A percentile compares a stretch with the other conserved stretches of the same genome.
Conservation (phyloP, 2,113 vertebrate species). For the Stegostoma tigrinum region DNA sequence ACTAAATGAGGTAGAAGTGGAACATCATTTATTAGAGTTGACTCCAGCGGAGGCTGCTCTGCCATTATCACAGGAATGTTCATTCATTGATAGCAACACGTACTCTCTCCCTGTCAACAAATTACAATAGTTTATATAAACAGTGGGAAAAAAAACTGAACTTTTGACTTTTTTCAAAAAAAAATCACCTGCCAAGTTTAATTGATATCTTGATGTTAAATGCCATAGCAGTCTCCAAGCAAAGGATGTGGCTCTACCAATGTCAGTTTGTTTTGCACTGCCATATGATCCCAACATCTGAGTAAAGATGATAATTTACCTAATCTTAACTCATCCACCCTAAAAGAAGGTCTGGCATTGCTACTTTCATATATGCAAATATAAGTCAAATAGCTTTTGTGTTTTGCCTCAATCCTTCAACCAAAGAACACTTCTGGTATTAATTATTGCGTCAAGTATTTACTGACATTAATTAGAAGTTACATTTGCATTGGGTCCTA, state of each 20-base stretch:
- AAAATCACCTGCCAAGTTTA: background rate
- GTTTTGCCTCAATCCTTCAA: background rate
- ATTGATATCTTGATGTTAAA: background rate
- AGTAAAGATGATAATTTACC: background rate
- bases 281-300: background rate
- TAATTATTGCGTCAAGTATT: background rate
- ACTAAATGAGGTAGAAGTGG: slow-evolving; percentile 62
- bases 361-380: background rate
- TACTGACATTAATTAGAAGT: background rate
- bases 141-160: background rate
- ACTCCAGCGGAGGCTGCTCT: slow-evolving; percentile 62
- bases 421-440: background rate
- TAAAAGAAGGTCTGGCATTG: background rate
- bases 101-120: background rate
- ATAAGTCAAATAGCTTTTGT: background rate
- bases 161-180: background rate
- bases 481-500: background rate
- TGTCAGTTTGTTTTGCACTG: background rate
- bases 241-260: background rate
- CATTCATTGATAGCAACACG: slow-evolving; percentile 54
- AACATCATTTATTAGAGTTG: slow-evolving; percentile 60
- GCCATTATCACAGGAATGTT: slow-evolving; percentile 61
- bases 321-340: background rate
- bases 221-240: background rate
- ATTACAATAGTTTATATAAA: background rate